A percentile compares a stretch with the other conserved stretches of the same genome.
Conservation (phyloP, 1,140 invertebrate genomes). For the Gryllus bimaculatus region DNA sequence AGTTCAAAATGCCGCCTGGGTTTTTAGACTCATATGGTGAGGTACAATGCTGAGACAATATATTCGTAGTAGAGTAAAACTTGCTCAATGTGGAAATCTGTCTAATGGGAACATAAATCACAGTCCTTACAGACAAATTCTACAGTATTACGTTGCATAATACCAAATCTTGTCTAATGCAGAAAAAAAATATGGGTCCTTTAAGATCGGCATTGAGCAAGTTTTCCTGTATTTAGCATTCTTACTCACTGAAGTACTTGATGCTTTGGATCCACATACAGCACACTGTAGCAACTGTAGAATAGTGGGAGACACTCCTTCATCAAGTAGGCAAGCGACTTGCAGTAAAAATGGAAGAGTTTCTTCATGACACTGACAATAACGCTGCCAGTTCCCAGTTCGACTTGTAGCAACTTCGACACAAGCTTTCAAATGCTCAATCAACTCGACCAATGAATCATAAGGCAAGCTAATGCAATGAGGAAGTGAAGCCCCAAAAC, state of each 20-base stretch:
- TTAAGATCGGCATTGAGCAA: too few species aligned
- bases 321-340: constrained; percentile 75
- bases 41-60: too few species aligned
- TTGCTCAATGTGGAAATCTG: too few species aligned
- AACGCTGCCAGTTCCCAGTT: constrained; percentile 92
- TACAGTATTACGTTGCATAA: too few species aligned
- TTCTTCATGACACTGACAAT: constrained; percentile 66
- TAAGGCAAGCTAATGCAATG: constrained; percentile 57
- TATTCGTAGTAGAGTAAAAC: too few species aligned
- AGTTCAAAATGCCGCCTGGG: too few species aligned
- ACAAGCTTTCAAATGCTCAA: constrained; percentile 91
- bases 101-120: too few species aligned
- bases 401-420: constrained; percentile 83
- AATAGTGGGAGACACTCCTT: constrained; percentile 86
- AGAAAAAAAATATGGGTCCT: too few species aligned
- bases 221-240: too few species aligned
- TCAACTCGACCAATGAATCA: constrained; percentile 81
- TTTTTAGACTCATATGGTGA: too few species aligned
- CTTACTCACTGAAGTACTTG: not conserved
- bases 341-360: constrained; percentile 70
- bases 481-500: constrained; percentile 30
- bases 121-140: too few species aligned
- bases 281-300: constrained; percentile 83
- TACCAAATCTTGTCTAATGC: too few species aligned
- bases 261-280: constrained; percentile 45